These are phyloP conservation scores for Drosophila auraria DNA, from an alignment of 1,140 invertebrate genomes.

Conservation along the genomic window DNA sequence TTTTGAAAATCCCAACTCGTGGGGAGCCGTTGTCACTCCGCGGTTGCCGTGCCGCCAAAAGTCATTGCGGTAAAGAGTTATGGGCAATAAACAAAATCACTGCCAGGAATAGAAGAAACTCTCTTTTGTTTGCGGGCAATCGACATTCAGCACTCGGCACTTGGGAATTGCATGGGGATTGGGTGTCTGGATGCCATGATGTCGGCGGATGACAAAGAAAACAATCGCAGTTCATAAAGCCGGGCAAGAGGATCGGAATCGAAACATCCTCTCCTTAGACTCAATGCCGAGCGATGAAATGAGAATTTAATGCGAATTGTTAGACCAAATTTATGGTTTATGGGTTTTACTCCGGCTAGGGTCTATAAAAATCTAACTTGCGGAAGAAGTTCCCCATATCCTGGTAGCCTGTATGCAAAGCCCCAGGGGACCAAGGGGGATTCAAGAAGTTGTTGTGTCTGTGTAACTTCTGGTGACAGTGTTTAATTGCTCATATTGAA, in stretches of 20 bases:
- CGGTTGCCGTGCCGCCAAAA: constrained; percentile 29
- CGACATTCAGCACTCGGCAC: constrained; percentile 44
- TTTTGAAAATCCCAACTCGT: constrained; percentile 11
- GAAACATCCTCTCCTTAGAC: constrained; percentile 50
- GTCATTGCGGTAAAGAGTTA: constrained; percentile 79
- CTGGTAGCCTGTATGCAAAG: constrained; percentile 28
- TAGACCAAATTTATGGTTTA: constrained; percentile 67
- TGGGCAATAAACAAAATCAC: constrained; percentile 82
- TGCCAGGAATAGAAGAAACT: constrained; percentile 54
- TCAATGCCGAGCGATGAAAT: constrained; percentile 65
- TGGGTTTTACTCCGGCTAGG: constrained; percentile 30
- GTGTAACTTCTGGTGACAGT: constrained; percentile 75
- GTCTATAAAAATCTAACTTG: constrained; percentile 35
- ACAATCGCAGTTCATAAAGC: constrained; percentile 66
- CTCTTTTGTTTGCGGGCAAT: constrained; percentile 54
- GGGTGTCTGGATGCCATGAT: constrained; percentile 18
- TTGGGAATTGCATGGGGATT: constrained; percentile 38
- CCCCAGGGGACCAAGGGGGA: not conserved
- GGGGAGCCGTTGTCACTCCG: constrained; percentile 41
- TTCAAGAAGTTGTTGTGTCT: constrained; percentile 44
- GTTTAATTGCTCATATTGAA: constrained; percentile 83
- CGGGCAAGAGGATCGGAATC: constrained; percentile 14
- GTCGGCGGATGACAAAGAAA: constrained; percentile 44
- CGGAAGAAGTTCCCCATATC: constrained; percentile 24
- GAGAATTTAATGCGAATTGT: constrained; percentile 79